phyloP scores from a whole-genome alignment of 2,113 vertebrate species.

The Cochlearius cochlearius region DNA sequence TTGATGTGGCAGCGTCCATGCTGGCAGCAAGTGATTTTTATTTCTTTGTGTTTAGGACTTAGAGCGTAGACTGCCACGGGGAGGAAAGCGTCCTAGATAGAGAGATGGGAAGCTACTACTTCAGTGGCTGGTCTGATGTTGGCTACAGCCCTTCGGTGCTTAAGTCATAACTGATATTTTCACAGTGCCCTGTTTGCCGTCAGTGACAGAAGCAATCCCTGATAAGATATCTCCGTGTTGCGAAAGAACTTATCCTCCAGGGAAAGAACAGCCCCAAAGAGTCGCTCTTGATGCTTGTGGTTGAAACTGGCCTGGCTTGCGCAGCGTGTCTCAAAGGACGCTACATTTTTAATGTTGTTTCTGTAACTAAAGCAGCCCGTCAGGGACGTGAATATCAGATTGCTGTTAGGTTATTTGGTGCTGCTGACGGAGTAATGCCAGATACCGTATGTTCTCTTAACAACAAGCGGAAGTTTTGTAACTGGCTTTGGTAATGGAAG shows the following conservation, averaged over 20 bases:
- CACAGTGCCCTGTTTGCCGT: background rate
- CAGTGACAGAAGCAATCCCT: slow-evolving; percentile 2
- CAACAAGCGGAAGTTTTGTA: background rate
- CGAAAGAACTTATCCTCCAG: background rate
- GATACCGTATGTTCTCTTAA: background rate
- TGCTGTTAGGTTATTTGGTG: background rate
- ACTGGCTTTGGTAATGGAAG: background rate
- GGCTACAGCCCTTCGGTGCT: background rate
- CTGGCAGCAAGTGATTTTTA: background rate
- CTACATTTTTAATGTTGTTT: slow-evolving; percentile 24
- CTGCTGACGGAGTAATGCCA: slow-evolving; percentile 12
- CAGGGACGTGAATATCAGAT: background rate
- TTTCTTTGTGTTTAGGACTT: background rate
- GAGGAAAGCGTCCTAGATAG: background rate
- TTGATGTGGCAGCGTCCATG: background rate
- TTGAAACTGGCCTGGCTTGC: background rate
- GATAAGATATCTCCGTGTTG: background rate
- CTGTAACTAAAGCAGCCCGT: slow-evolving; percentile 7
- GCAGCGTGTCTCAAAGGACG: background rate
- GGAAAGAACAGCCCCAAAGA: background rate
- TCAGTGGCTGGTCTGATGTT: background rate
- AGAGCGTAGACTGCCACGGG: background rate
- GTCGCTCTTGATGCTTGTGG: background rate
- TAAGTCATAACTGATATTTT: background rate
- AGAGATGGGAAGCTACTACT: background rate